Evolutionary conservation across 2,113 vertebrate genomes (phyloP), one percentile per base, ranked within the genome.

Genomic region (Procavia capensis): DNA sequence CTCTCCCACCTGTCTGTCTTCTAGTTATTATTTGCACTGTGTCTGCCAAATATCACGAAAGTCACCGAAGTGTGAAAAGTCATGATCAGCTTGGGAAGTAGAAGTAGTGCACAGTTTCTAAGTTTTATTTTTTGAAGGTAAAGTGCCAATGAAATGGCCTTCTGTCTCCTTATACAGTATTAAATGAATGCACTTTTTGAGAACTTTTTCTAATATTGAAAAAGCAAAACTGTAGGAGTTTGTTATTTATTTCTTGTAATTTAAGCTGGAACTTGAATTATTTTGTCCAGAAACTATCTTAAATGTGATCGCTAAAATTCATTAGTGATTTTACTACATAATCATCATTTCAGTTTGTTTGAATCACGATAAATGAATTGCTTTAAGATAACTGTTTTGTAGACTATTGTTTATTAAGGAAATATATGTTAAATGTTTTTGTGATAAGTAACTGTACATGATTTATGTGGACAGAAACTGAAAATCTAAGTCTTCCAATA

Each of bases 111-210:
- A 20, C 85, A 41, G 6, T 74, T 90, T 85, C 54, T 43, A 63
- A 34, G 50, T 95, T 92, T 83, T 90, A 2, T 89, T 93, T 95
- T n/a, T 89, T 89, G 24, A 84, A 50, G 11, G n/a, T 83, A 78
- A 84, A 92, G 41, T 83, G 10, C 39, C 25, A 84, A 6, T 88
- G 34, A 91, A 86, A n/a, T 80, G 41, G 17, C 57, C 24, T 25
- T 25, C 25, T 80, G 41, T 19, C 43, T 74, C 10, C 27, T 92
- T 64, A 88, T 9, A 79, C 19, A 25, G 34, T 70, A 25, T 91
- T 76, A 78, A 76, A 47, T 50, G 59, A 14, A 31, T n/a, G 31
- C 50, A 79, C 20, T 79, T 84, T 63, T 50, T 64, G n/a, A 79
- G 50, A 19, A 27, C 10, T 61, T 93, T 95, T 93, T 92, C 41